Evolutionary conservation across 2,888 invertebrate genomes (phyloP), one percentile per base, ranked within the genome.

Genomic region (Conchocele bisecta): DNA sequence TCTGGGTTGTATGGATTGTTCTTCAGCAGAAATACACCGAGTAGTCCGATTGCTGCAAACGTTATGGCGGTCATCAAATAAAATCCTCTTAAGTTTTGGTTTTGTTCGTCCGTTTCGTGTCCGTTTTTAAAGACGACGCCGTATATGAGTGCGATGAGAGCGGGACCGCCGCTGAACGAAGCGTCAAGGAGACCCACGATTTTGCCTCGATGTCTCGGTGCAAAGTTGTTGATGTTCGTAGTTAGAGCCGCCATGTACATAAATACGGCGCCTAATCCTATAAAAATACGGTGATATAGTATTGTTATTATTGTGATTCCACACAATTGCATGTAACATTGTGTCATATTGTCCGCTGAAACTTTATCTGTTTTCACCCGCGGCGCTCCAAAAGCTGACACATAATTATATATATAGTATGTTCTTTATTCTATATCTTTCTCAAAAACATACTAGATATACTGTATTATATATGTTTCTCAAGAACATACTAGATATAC

Each of bases 131-230:
- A 86, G 31, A 69, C 22, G 7, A 65, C 50, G 9, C 83, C 84
- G 54, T 86, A 86, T 0, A 86, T 35, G 6, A 82, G 68, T 1
- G 85, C 73, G 56, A 85, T 74, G 6, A 86, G 58, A 6, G 83
- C 83, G 3, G 86, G 84, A 0, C 86, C 86, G 0, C 75, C 84
- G 56, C 85, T 84, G 72, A 84, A 86, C n/a, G 73, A 77, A n/a
- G 81, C 85, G 48, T 86, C 84, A 22, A 86, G 66, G 2, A 86
- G 44, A 1, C 85, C 85, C 2, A 86, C 75, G 2, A 84, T 71
- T 54, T 83, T 86, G 3, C 85, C 86, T 13, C 85, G 74, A 67
- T 86, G 83, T 59, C 74, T 75, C 11, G 80, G 71, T n/a, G 50
- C 65, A 65, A 86, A 83, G 53, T 86, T 86, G 24, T 71, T 66